A percentile compares a stretch with the other conserved stretches of the same genome.
These are phyloP conservation scores for Leptoclinus maculatus DNA, from an alignment of 2,797 vertebrate species.

Conservation along the genomic window DNA sequence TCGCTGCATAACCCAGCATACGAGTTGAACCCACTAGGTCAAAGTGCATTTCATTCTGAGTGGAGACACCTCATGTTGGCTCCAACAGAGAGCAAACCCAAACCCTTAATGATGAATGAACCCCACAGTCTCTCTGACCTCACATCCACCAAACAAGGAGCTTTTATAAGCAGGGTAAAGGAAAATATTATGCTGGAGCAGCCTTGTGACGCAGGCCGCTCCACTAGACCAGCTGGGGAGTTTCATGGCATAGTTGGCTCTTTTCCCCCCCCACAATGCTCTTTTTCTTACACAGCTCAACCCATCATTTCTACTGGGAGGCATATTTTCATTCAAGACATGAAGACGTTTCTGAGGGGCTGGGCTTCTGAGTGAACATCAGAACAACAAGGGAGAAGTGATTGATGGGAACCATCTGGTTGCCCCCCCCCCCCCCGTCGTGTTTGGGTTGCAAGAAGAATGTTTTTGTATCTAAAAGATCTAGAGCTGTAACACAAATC, in stretches of 20 bases:
- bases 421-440: slow-evolving; percentile 1
- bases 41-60: slow-evolving; percentile 3
- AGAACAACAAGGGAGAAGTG: slow-evolving; percentile 32
- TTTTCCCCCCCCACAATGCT: background rate
- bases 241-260: slow-evolving; percentile 20
- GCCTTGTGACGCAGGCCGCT: slow-evolving; percentile 45
- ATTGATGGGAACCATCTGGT: slow-evolving; percentile 67
- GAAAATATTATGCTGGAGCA: slow-evolving; percentile 69
- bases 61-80: background rate
- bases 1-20: slow-evolving; percentile 1
- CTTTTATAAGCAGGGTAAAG: slow-evolving; percentile 65
- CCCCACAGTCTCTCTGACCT: slow-evolving; percentile 37
- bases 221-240: slow-evolving; percentile 54
- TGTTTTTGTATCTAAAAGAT: slow-evolving; percentile 21
- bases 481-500: background rate
- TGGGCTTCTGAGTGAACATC: slow-evolving; percentile 26
- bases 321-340: background rate
- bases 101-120: slow-evolving; percentile 41
- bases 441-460: slow-evolving; percentile 20
- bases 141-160: slow-evolving; percentile 60
- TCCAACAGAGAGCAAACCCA: slow-evolving; percentile 24
- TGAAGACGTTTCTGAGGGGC: slow-evolving; percentile 11
- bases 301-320: slow-evolving; percentile 4
- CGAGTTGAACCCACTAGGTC: slow-evolving; percentile 14
- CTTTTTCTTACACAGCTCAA: slow-evolving; percentile 10